These are phyloP conservation scores for Lysiphlebus fabarum DNA, from an alignment of 1,140 invertebrate genomes.

Conservation along the genomic window DNA sequence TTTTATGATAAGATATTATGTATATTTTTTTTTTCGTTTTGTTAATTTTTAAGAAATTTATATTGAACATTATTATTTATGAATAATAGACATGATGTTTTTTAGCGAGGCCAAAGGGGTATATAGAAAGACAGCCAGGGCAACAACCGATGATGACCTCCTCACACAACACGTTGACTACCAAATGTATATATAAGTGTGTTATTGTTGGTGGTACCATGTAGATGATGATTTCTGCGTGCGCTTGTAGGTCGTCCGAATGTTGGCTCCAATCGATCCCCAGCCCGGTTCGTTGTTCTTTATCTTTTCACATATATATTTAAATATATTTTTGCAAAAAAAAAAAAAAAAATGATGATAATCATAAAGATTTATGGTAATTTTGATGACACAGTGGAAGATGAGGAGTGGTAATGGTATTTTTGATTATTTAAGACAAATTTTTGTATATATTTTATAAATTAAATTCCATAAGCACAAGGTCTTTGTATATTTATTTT, in stretches of 20 bases:
- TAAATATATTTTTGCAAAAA: no score
- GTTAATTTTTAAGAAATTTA: conserved; percentile 6
- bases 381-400: no score
- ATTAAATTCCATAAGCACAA: conserved; percentile 57
- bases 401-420: no score
- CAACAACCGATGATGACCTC: conserved; percentile 44
- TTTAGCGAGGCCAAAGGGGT: conserved; percentile 29
- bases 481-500: conserved; percentile 52
- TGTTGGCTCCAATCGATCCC: neutral
- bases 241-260: conserved; percentile 23
- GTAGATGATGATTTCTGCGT: conserved; percentile 25
- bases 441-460: conserved; percentile 38
- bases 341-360: no score
- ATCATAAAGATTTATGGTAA: no score
- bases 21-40: neutral
- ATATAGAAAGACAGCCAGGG: conserved; percentile 28
- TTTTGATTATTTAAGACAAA: conserved; percentile 4
- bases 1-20: no score
- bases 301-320: no score
- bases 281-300: conserved; percentile 7
- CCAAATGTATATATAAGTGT: conserved; percentile 13
- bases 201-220: neutral
- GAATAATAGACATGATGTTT: conserved; percentile 15
- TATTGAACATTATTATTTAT: neutral
- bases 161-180: conserved; percentile 27